Percentiles rank a stretch among this genome's conserved stretches.
Conservation (phyloP, 23 tunicate species). For the Halocynthia aurantium region DNA sequence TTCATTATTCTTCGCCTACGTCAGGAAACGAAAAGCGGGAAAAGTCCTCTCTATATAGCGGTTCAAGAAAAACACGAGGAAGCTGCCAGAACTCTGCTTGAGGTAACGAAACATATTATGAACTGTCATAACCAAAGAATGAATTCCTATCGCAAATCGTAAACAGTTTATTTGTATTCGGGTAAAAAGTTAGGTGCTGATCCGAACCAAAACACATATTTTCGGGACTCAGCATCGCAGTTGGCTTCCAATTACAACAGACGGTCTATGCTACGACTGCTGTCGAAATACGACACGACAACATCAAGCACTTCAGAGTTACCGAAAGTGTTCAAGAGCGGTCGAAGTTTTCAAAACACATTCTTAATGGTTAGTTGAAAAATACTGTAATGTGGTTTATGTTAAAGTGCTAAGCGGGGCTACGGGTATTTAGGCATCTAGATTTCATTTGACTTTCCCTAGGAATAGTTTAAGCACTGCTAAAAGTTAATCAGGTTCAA, state of each 20-base stretch:
- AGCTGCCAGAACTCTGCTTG: constrained; percentile 7
- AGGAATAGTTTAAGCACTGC: no score
- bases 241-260: constrained; percentile 26
- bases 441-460: no score
- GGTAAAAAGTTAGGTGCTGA: constrained; percentile 59
- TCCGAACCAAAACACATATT: constrained; percentile 57
- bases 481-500: no score
- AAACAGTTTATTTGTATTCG: no score
- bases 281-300: constrained; percentile 19
- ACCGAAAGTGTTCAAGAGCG: no score
- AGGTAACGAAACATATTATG: neutral
- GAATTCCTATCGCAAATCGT: no score
- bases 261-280: constrained; percentile 1
- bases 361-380: no score
- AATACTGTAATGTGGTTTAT: no score
- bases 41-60: constrained; percentile 24
- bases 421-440: no score
- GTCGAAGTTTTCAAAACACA: no score
- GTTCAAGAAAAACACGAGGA: constrained; percentile 14
- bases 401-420: no score
- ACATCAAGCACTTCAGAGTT: neutral
- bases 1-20: neutral
- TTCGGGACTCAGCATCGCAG: constrained; percentile 69
- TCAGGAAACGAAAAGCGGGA: constrained; percentile 28
- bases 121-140: no score